Evolutionary conservation across 2,797 vertebrate genomes (phyloP).

Genomic region (Bovichtus diacanthus): DNA sequence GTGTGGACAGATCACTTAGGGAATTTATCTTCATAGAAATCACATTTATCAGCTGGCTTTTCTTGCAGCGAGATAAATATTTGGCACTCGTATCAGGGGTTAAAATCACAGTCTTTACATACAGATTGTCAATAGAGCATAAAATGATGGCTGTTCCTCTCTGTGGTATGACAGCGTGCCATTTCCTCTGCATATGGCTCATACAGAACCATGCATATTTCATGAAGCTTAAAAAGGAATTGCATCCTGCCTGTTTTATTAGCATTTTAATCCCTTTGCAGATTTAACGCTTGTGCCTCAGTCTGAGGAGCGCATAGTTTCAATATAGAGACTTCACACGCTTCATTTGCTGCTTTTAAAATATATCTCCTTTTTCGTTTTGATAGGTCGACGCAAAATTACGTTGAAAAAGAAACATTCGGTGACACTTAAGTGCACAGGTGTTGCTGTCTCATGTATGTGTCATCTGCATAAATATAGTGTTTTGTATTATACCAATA

Average conservation of each 20-base stretch:
- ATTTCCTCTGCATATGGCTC: slow-evolving; percentile 68
- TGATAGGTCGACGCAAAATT: slow-evolving; percentile 41
- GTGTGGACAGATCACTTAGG: slow-evolving; percentile 7
- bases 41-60: slow-evolving; percentile 35
- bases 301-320: slow-evolving; percentile 43
- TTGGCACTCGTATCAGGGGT: slow-evolving; percentile 44
- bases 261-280: slow-evolving; percentile 84
- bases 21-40: slow-evolving; percentile 25
- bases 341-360: slow-evolving; percentile 63
- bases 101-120: slow-evolving; percentile 57
- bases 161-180: slow-evolving; percentile 45
- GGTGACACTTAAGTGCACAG: slow-evolving; percentile 11
- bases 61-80: slow-evolving; percentile 25
- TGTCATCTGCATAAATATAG: slow-evolving; percentile 10
- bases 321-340: slow-evolving; percentile 62
- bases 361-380: slow-evolving; percentile 47
- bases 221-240: slow-evolving; percentile 81
- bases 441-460: slow-evolving; percentile 18
- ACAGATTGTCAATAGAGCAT: slow-evolving; percentile 65
- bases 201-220: slow-evolving; percentile 80
- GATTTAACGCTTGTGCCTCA: slow-evolving; percentile 57
- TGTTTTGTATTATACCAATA: neutral
- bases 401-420: neutral
- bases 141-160: slow-evolving; percentile 67
- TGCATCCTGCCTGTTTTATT: slow-evolving; percentile 82